Evolutionary conservation across 1,140 invertebrate species (phyloP).

Genomic region (Scaptomyza graminum): DNA sequence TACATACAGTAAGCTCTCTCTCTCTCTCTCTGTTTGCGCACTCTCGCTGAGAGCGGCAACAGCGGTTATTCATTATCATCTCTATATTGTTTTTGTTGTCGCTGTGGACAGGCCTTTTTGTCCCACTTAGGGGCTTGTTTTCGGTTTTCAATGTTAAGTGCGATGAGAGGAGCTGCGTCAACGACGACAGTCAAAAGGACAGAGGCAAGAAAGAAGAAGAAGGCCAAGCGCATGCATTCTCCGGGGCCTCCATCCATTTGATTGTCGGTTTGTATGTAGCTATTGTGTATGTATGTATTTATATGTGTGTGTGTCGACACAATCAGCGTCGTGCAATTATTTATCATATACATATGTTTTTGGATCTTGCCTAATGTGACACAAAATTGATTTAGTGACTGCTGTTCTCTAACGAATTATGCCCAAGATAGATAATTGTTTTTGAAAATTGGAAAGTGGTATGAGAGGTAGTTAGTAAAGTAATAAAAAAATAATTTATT

Average conservation of each 20-base stretch:
- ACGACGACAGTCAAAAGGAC: conserved; percentile 23
- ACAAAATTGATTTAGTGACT: conserved; percentile 32
- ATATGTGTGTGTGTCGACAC: conserved; percentile 5
- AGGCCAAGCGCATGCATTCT: conserved; percentile 33
- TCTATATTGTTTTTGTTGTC: conserved; percentile 6
- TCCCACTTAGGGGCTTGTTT: conserved; percentile 76
- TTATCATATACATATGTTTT: conserved; percentile 53
- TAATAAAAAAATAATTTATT: too few species aligned
- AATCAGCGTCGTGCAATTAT: conserved; percentile 55
- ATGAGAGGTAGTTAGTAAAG: too few species aligned
- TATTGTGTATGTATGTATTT: neutral
- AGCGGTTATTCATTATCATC: conserved; percentile 19
- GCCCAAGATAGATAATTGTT: neutral
- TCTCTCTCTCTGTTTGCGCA: conserved; percentile 41
- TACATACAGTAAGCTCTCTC: conserved; percentile 16
- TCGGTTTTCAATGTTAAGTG: conserved; percentile 80
- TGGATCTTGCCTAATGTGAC: conserved; percentile 34
- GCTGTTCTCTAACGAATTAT: neutral
- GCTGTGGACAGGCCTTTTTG: conserved; percentile 57
- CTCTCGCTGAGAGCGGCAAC: conserved; percentile 31
- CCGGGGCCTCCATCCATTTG: conserved; percentile 5
- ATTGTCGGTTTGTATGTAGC: neutral
- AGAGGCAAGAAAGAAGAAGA: conserved; percentile 3
- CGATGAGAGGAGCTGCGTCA: conserved; percentile 52
- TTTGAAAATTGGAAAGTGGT: neutral